Conservation (phyloP, 1,140 invertebrate genomes). For the Caenorhabditis briggsae region DNA sequence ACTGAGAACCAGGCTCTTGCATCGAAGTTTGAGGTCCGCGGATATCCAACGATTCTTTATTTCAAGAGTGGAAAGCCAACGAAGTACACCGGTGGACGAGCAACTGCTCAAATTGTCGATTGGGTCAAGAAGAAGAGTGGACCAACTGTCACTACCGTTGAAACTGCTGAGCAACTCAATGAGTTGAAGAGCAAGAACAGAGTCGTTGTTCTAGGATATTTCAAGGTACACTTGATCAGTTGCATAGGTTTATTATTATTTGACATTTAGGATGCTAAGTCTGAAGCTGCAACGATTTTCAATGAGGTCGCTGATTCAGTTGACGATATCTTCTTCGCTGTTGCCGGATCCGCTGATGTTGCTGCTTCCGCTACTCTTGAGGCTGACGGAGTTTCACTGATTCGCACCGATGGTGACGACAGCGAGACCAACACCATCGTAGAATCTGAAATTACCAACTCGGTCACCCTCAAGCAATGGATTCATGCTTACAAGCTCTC, state of each 20-base stretch:
- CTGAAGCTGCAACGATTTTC: slow-evolving; percentile 82
- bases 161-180: slow-evolving; percentile 88
- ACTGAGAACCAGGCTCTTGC: slow-evolving; percentile 92
- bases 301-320: slow-evolving; percentile 35
- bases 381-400: slow-evolving; percentile 83
- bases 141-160: slow-evolving; percentile 85
- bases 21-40: slow-evolving; percentile 85
- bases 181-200: slow-evolving; percentile 82
- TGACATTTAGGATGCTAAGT: slow-evolving; percentile 82
- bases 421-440: slow-evolving; percentile 87
- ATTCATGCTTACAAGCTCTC: slow-evolving; percentile 89
- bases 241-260: neutral
- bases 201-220: slow-evolving; percentile 92
- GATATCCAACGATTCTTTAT: slow-evolving; percentile 98
- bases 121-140: slow-evolving; percentile 98
- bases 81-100: slow-evolving; percentile 91
- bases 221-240: slow-evolving; percentile 81
- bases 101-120: slow-evolving; percentile 89
- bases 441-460: slow-evolving; percentile 87
- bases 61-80: slow-evolving; percentile 87
- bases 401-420: slow-evolving; percentile 84
- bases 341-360: slow-evolving; percentile 87
- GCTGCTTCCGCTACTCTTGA: slow-evolving; percentile 88
- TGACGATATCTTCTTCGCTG: slow-evolving; percentile 84
- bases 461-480: slow-evolving; percentile 86